Evolutionary conservation across 2,113 vertebrate genomes (phyloP).

Genomic region (Platysternon megacephalum): DNA sequence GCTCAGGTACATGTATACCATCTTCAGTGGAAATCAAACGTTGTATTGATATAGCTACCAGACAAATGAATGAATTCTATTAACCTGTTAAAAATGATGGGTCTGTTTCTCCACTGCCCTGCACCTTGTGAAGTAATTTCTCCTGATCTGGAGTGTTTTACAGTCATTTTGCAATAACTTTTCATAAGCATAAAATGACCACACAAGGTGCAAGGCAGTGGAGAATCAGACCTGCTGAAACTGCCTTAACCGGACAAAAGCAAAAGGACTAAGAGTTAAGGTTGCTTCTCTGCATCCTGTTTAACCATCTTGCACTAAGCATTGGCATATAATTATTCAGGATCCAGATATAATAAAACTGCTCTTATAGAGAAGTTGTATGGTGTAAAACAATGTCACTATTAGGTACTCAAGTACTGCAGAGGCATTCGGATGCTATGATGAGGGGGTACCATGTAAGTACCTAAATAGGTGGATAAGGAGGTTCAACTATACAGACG

Average conservation of each 20-base stretch:
- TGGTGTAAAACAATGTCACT: neutral
- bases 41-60: rapidly evolving
- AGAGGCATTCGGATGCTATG: neutral
- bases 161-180: rapidly evolving
- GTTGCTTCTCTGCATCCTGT: neutral
- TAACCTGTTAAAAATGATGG: neutral
- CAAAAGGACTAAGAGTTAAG: neutral
- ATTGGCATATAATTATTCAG: neutral
- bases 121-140: rapidly evolving
- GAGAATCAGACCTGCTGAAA: neutral
- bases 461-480: neutral
- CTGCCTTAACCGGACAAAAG: neutral
- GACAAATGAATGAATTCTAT: rapidly evolving
- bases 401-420: neutral
- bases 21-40: neutral
- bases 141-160: neutral
- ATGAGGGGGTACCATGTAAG: neutral
- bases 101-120: rapidly evolving
- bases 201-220: neutral
- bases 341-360: neutral
- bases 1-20: neutral
- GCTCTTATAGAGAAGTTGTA: neutral
- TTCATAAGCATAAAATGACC: neutral
- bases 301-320: neutral
- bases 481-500: no score